Evolutionary conservation across 23 tunicate genomes (phyloP).

Genomic region (Styela clava): DNA sequence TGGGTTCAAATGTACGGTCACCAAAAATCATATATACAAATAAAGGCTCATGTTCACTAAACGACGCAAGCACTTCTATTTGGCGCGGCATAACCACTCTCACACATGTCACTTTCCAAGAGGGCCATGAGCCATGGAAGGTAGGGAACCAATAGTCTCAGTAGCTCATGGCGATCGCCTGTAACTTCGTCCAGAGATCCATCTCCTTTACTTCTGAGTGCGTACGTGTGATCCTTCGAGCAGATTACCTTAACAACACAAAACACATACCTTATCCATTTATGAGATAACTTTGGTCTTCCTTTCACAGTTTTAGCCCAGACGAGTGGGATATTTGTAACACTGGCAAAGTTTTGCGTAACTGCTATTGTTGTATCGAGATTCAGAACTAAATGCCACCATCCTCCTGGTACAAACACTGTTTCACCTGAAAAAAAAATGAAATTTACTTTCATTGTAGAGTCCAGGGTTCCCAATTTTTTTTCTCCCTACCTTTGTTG

Average conservation of each 20-base stretch:
- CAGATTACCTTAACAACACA: too few species aligned
- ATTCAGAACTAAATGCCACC: slow-evolving; percentile 98
- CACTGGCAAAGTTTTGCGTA: slow-evolving; percentile 98
- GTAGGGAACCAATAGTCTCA: too few species aligned
- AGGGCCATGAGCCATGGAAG: too few species aligned
- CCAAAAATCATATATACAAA: background rate
- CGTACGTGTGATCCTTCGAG: too few species aligned
- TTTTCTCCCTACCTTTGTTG: too few species aligned
- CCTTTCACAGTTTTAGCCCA: slow-evolving; percentile 98
- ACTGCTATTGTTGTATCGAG: slow-evolving; percentile 88
- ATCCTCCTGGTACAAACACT: slow-evolving; percentile 92
- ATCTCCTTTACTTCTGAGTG: too few species aligned
- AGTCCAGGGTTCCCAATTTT: too few species aligned
- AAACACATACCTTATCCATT: slow-evolving; percentile 79
- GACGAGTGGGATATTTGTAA: slow-evolving; percentile 84
- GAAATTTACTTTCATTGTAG: background rate
- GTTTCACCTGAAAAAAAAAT: slow-evolving; percentile 72
- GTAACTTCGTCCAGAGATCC: too few species aligned
- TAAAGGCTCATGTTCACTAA: background rate
- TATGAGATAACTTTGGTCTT: slow-evolving; percentile 80
- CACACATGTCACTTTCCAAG: too few species aligned
- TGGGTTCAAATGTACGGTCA: too few species aligned
- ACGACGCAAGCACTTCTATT: background rate
- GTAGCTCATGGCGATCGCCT: too few species aligned
- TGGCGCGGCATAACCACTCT: background rate